These are phyloP conservation scores for Trissonchulus sp. DNA, from an alignment of 2,888 invertebrate species.

Conservation along the genomic window DNA sequence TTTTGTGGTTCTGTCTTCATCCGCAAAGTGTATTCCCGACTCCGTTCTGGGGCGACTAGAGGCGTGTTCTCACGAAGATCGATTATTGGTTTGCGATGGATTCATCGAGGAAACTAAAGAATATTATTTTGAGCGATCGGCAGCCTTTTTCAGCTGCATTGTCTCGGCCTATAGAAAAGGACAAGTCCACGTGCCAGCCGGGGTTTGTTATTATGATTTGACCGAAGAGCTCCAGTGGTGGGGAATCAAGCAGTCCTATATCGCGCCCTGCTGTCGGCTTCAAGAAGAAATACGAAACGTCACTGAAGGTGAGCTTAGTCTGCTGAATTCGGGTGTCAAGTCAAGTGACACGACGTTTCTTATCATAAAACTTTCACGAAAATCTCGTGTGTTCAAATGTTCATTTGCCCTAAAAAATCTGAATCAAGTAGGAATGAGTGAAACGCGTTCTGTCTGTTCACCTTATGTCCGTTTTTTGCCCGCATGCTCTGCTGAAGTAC, in stretches of 20 bases:
- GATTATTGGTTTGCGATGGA: neutral
- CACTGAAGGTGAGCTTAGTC: no score
- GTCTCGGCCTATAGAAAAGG: neutral
- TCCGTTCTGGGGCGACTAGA: neutral
- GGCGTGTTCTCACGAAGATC: neutral
- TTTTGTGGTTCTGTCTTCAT: neutral
- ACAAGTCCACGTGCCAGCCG: neutral
- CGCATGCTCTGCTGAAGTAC: no score
- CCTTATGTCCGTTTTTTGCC: no score
- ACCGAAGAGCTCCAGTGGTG: neutral
- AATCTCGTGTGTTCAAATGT: no score
- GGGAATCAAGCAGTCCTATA: neutral
- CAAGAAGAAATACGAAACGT: no score
- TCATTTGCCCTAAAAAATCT: no score
- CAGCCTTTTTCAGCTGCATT: neutral
- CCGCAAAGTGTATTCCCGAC: neutral
- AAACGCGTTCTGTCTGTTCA: no score
- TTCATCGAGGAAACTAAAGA: neutral
- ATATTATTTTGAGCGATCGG: neutral
- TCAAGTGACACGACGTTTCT: no score
- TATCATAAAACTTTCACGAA: no score
- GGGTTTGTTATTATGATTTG: neutral
- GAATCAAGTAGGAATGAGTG: no score
- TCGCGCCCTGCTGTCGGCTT: neutral
- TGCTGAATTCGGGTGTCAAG: no score